A percentile compares a stretch with the other conserved stretches of the same genome.
phyloP scores from a whole-genome alignment of 2,888 invertebrate species.

The Pollenia labialis region DNA sequence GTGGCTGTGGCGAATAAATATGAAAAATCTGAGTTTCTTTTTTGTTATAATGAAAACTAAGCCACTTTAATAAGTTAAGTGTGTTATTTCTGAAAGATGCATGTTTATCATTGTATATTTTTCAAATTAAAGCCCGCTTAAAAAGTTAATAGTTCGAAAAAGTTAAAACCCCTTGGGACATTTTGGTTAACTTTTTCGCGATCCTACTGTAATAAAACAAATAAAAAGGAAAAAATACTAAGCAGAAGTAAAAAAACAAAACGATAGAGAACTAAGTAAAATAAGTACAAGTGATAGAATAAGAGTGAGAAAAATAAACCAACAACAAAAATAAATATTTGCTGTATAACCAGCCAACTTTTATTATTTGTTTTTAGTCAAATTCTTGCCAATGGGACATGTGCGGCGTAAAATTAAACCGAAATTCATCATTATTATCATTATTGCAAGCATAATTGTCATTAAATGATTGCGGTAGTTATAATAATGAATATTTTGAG shows the following conservation, averaged over 20 bases:
- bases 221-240: not conserved
- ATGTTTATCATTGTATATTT: too few species aligned
- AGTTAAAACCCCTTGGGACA: too few species aligned
- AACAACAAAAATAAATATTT: not conserved
- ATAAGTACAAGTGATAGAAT: not conserved
- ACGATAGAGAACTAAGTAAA: not conserved
- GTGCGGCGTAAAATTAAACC: conserved; percentile 6
- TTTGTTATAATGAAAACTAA: too few species aligned
- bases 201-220: not conserved
- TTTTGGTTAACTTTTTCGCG: too few species aligned
- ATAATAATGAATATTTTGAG: not conserved
- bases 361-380: not conserved
- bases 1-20: too few species aligned
- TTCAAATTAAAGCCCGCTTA: too few species aligned
- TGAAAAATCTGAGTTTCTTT: too few species aligned
- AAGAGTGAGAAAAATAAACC: not conserved
- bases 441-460: not conserved
- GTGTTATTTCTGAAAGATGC: too few species aligned
- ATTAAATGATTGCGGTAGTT: not conserved
- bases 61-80: too few species aligned
- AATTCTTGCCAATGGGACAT: not conserved
- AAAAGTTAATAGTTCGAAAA: too few species aligned
- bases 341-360: not conserved
- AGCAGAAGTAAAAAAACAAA: not conserved
- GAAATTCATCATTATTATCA: not conserved